Evolutionary conservation across 2,888 invertebrate species (phyloP), one percentile per base, ranked within the genome.

Genomic region (Strigamia crassipes): DNA sequence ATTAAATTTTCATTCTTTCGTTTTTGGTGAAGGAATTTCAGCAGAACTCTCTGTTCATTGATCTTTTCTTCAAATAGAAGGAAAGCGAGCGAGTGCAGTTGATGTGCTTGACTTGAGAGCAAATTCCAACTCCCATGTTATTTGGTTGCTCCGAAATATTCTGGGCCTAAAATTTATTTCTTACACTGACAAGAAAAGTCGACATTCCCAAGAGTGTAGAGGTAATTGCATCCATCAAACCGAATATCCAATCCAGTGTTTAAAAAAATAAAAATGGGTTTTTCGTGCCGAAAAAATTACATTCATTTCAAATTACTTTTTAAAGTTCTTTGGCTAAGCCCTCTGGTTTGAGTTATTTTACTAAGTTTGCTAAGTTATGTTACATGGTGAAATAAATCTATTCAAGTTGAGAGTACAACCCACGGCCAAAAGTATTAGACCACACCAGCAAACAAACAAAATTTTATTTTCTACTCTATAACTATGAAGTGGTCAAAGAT

Each of bases 11-110:
- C 61, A 61, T 61, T 61, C 61, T 18, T 61, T 61, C 61, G 23
- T 61, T 61, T 61, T 61, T 61, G 61, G 61, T 61, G 61, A 61
- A 61, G 61, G 61, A 61, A 61, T 61, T 61, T 61, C 61, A 61
- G 61, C 61, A 21, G 61, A 61, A 61, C 61, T 61, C 61, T 61
- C 61, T 61, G 61, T 61, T 61, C 61, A 61, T 61, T 61, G 61
- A 61, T 61, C 61, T 61, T 61, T 61, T 61, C 61, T 61, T 61
- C 61, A 61, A 61, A 61, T 61, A 61, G 61, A 61, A 23, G 61
- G 46, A 46, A 61, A 61, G 61, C 61, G 61, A 18, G 61, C 18
- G 61, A 61, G 61, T 23, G 61, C 61, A 61, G 61, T 61, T 61
- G 61, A 61, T 61, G 61, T 61, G 61, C 61, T 61, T 61, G 61